Conservation (phyloP, 2,888 invertebrate species). For the Orchestes rusci region DNA sequence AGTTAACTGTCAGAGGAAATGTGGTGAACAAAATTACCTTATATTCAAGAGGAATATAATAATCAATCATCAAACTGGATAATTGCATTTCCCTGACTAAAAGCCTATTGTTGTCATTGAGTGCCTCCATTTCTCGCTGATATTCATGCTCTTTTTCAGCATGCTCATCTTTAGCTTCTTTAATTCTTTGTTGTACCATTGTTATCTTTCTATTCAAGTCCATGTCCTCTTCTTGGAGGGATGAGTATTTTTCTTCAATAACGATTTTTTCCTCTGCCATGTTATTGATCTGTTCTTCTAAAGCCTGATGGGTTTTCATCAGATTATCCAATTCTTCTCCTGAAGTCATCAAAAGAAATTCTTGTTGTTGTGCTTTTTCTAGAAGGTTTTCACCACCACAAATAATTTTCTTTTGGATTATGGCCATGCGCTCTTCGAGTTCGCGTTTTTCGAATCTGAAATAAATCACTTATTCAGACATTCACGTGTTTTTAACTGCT, state of each 20-base stretch:
- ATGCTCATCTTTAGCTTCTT: conserved; percentile 78
- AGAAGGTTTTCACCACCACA: conserved; percentile 97
- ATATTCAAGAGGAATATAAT: conserved; percentile 90
- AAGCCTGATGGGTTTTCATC: conserved; percentile 68
- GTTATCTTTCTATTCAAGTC: conserved; percentile 90
- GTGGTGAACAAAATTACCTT: conserved; percentile 51
- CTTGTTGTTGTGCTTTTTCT: conserved; percentile 94
- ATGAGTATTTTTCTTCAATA: conserved; percentile 90
- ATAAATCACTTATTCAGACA: not conserved
- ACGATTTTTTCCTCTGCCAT: conserved; percentile 90
- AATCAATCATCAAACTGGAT: conserved; percentile 84
- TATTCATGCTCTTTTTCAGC: conserved; percentile 89
- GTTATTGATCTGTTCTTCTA: conserved; percentile 75
- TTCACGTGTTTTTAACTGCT: conserved; percentile 13
- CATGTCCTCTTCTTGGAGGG: conserved; percentile 88
- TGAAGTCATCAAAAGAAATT: conserved; percentile 80
- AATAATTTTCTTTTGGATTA: conserved; percentile 89
- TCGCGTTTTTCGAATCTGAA: conserved; percentile 67
- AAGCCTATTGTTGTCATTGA: conserved; percentile 87
- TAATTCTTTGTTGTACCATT: conserved; percentile 78
- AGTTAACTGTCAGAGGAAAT: not conserved
- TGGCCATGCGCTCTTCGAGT: conserved; percentile 75
- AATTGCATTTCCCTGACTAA: conserved; percentile 85
- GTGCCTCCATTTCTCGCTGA: conserved; percentile 93
- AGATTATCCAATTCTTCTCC: conserved; percentile 74